A percentile compares a stretch with the other conserved stretches of the same genome.
These are phyloP conservation scores for Alouatta caraya DNA, from an alignment of 2,797 vertebrate species.

Conservation along the genomic window DNA sequence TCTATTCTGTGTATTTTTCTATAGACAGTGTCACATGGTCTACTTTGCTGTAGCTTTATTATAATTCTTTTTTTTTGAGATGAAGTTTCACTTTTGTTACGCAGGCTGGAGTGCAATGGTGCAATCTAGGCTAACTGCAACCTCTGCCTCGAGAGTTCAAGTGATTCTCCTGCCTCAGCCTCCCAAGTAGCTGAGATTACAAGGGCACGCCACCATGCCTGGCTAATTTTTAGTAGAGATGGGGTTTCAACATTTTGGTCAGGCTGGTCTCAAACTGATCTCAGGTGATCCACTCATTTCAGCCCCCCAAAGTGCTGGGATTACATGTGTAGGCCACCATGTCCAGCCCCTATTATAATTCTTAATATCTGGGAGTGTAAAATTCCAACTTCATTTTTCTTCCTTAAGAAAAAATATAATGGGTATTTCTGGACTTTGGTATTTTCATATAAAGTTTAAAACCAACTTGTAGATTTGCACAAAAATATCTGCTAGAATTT, in stretches of 20 bases:
- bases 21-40: neutral
- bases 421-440: neutral
- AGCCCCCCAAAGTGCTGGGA: neutral
- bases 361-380: neutral
- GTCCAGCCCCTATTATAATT: neutral
- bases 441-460: constrained; percentile 2
- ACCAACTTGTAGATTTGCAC: neutral
- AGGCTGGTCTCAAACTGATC: neutral
- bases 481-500: neutral
- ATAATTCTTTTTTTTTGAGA: neutral
- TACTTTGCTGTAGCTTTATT: constrained; percentile 16
- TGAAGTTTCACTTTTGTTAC: neutral
- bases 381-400: neutral
- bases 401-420: neutral
- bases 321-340: too few relatives aligned
- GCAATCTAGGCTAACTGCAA: neutral
- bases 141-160: neutral
- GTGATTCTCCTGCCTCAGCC: neutral
- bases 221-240: neutral
- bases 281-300: neutral
- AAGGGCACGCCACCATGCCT: neutral
- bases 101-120: neutral
- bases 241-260: neutral
- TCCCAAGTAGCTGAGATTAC: neutral
- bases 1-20: neutral